Evolutionary conservation across 30 jellyfish, hydroid and myxozoan genomes (phyloP).

Genomic region (Rhopilema esculentum): DNA sequence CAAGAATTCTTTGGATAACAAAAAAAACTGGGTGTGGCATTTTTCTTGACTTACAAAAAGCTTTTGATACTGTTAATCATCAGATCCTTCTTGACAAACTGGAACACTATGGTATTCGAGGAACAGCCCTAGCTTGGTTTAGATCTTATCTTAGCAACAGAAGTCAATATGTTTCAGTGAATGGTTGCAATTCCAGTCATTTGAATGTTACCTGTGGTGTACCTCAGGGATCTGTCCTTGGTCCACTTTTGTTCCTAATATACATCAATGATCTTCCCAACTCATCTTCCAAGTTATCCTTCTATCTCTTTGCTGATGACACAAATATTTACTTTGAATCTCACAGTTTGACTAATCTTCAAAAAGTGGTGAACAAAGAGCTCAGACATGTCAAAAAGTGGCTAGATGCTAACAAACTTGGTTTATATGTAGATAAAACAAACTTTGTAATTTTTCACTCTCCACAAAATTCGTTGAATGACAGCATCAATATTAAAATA

Average conservation of each 20-base stretch:
- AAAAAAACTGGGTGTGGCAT: too few relatives aligned
- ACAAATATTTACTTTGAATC: constrained; percentile 28
- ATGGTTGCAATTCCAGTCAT: constrained; percentile 1
- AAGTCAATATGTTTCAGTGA: constrained; percentile 28
- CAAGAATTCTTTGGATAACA: constrained; percentile 40
- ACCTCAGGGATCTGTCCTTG: constrained; percentile 61
- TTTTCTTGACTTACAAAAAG: too few relatives aligned
- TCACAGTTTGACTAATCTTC: neutral
- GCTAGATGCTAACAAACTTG: constrained; percentile 52
- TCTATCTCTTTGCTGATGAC: constrained; percentile 61
- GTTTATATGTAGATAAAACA: constrained; percentile 48
- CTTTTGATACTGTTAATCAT: too few relatives aligned
- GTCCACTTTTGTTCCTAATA: constrained; percentile 42
- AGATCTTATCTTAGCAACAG: too few relatives aligned
- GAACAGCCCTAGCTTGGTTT: too few relatives aligned
- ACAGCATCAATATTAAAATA: constrained; percentile 14
- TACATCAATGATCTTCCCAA: constrained; percentile 67
- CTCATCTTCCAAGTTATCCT: neutral
- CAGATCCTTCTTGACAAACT: too few relatives aligned
- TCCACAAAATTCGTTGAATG: too few relatives aligned
- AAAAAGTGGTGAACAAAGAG: constrained; percentile 46
- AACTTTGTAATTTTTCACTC: constrained; percentile 21
- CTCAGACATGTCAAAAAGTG: constrained; percentile 28
- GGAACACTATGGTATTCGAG: too few relatives aligned
- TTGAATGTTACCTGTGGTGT: constrained; percentile 21